Conservation (phyloP, 2,888 invertebrate genomes). For the Watsonalla cultraria region DNA sequence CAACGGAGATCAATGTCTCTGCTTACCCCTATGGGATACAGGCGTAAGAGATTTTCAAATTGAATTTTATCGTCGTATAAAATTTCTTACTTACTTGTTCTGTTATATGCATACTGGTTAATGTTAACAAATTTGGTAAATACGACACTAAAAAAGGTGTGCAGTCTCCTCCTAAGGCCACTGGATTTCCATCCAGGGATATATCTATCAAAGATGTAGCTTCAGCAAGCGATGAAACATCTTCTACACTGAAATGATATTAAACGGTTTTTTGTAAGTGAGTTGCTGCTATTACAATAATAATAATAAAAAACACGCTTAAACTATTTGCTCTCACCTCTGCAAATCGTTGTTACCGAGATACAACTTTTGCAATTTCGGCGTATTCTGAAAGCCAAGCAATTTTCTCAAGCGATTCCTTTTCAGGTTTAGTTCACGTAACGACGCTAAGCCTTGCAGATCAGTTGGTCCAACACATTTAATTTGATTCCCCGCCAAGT, state of each 20-base stretch:
- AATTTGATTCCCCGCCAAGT: slow-evolving; percentile 95
- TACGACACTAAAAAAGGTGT: slow-evolving; percentile 90
- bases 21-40: neutral
- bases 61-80: neutral
- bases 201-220: slow-evolving; percentile 88
- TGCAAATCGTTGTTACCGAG: slow-evolving; percentile 89
- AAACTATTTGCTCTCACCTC: slow-evolving; percentile 46
- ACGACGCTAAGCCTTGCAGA: slow-evolving; percentile 85
- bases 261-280: neutral
- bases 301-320: neutral
- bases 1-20: neutral
- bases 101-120: slow-evolving; percentile 89
- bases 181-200: slow-evolving; percentile 91
- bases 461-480: slow-evolving; percentile 86
- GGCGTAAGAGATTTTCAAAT: neutral
- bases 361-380: slow-evolving; percentile 87
- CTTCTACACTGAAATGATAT: slow-evolving; percentile 83
- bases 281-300: neutral
- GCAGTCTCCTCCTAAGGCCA: slow-evolving; percentile 88
- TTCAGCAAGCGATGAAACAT: slow-evolving; percentile 89
- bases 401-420: slow-evolving; percentile 90
- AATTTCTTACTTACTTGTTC: slow-evolving; percentile 75
- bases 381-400: slow-evolving; percentile 87
- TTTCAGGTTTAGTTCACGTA: slow-evolving; percentile 93
- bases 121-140: slow-evolving; percentile 83